A percentile compares a stretch with the other conserved stretches of the same genome.
Evolutionary conservation across 2,113 vertebrate genomes (phyloP).

Genomic region (Crocuta crocuta): DNA sequence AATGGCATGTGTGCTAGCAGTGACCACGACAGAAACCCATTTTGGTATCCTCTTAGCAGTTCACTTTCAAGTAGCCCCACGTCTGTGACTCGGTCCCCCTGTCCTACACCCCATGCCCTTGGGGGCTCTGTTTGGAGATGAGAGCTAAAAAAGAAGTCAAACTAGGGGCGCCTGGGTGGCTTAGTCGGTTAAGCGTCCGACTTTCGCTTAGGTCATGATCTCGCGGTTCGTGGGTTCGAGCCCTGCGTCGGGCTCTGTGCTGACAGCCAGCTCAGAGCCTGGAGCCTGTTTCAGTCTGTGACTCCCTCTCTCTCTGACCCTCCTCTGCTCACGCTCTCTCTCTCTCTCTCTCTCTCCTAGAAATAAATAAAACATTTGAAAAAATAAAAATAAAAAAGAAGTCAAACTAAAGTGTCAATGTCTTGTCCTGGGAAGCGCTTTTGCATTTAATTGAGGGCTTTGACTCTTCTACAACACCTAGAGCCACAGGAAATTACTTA

Average conservation of each 20-base stretch:
- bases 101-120: background rate
- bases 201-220: too few relatives aligned
- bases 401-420: background rate
- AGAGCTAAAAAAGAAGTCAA: constrained; percentile 34
- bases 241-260: too few relatives aligned
- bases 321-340: too few relatives aligned
- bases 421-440: background rate
- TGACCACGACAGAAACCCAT: background rate
- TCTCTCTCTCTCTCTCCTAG: too few relatives aligned
- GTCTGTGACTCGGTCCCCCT: background rate
- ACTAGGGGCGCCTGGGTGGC: too few relatives aligned
- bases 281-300: too few relatives aligned
- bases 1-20: background rate
- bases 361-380: too few relatives aligned
- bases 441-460: background rate
- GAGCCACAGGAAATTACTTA: background rate
- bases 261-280: too few relatives aligned
- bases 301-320: too few relatives aligned
- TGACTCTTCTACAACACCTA: background rate
- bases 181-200: too few relatives aligned
- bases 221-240: too few relatives aligned
- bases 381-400: too few relatives aligned
- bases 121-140: background rate
- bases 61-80: background rate
- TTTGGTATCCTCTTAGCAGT: background rate